phyloP scores from a whole-genome alignment of 2,888 invertebrate genomes.

The Xestobium rufovillosum region DNA sequence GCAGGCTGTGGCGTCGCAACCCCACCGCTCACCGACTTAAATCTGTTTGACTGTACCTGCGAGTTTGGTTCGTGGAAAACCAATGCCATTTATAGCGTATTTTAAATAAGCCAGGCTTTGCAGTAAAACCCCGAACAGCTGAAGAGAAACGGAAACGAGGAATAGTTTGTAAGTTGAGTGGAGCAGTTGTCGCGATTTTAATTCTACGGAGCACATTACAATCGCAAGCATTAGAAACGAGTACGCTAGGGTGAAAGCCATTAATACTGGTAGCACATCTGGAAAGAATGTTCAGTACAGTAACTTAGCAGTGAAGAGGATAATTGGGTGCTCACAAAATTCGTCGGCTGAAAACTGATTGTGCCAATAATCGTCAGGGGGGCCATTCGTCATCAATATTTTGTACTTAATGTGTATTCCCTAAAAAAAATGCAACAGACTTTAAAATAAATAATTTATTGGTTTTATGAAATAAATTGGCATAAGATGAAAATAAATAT shows the following conservation, averaged over 20 bases:
- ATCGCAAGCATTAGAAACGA: conserved; percentile 63
- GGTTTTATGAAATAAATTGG: no score
- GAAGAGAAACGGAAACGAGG: conserved; percentile 60
- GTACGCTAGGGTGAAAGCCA: conserved; percentile 68
- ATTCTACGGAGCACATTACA: conserved; percentile 65
- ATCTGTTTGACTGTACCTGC: conserved; percentile 48
- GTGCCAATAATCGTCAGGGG: conserved; percentile 71
- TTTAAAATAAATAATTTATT: no score
- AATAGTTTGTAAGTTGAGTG: conserved; percentile 87
- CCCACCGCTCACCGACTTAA: no score
- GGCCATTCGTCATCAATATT: conserved; percentile 83
- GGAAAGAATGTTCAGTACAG: conserved; percentile 33
- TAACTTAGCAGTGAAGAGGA: conserved; percentile 1
- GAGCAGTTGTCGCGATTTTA: conserved; percentile 71
- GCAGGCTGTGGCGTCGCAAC: no score
- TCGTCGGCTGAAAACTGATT: conserved; percentile 93
- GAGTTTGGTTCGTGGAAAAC: conserved; percentile 45
- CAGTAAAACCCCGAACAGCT: conserved; percentile 62
- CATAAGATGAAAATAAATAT: no score
- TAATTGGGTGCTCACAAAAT: conserved; percentile 64
- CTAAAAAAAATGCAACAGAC: conserved; percentile 44
- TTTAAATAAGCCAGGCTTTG: conserved; percentile 65
- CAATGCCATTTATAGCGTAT: conserved; percentile 68
- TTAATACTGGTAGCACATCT: conserved; percentile 81
- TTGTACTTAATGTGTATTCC: conserved; percentile 74